Base-by-base conservation (phyloP, 2,113 vertebrate species). In the Cinclus mexicanus region DNA sequence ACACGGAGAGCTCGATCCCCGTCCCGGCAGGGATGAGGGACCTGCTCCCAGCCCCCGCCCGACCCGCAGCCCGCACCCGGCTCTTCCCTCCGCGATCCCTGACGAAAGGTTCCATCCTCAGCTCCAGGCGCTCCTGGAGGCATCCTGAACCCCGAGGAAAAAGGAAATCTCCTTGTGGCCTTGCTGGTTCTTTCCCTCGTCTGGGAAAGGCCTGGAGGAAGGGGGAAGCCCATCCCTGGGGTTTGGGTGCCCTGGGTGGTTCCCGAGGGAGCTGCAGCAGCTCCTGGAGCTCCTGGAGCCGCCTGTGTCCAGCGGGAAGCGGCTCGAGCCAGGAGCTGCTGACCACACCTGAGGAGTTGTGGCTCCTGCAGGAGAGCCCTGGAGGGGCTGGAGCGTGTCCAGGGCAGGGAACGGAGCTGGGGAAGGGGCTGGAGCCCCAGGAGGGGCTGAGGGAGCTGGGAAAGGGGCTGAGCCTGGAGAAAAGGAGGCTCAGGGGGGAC, bases 121-220 rank as follows among this genome's bases (percentile, higher is more conserved):
- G 53, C 29, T 83, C 67, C 71, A 75, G 47, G 35, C 7, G 35
- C 35, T 37, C 35, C 1, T 3, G 41, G 29, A 64, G 35, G 15
- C 41, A 18, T 18, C 44, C 44, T 49, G 21, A 69, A 39, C 6
- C 20, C 28, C 9, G 14, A 26, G 23, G 57, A 18, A 29, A 18
- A 52, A 75, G 21, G 21, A 72, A 80, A 70, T 35, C 16, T 76
- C 53, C 49, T 63, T 63, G 33, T 46, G 18, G 37, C 53, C n/a
- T 17, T 44, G 14, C 33, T 31, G 7, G 57, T 14, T 39, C n/a
- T 15, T 72, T 39, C 0, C 0, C 10, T 28, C 2, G 1, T 15
- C 23, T 78, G 31, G 42, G 15, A 6, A 9, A 0, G 2, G 28
- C 26, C 21, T 23, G 0, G 2, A 44, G 26, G n/a, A 29, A 10